A percentile compares a stretch with the other conserved stretches of the same genome.
phyloP scores from a whole-genome alignment of 2,113 vertebrate genomes.

The Dromaius novaehollandiae region DNA sequence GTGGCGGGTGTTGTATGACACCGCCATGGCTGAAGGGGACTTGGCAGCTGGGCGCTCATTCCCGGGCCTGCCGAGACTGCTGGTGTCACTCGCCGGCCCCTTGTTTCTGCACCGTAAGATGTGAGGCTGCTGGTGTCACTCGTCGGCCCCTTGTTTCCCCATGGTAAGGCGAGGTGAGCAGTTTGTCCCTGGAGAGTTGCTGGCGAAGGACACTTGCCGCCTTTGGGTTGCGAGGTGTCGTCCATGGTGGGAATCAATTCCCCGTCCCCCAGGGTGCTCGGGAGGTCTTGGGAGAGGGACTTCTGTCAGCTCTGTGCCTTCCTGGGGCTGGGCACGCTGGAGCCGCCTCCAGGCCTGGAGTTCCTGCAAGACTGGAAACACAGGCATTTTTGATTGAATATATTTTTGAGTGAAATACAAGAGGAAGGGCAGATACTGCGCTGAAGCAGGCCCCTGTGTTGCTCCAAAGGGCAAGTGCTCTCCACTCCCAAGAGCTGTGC shows the following conservation, averaged over 20 bases:
- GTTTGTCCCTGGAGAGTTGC: rapidly evolving
- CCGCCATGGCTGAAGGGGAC: background rate
- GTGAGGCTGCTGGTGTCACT: rapidly evolving
- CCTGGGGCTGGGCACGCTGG: background rate
- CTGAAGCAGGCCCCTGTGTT: rapidly evolving
- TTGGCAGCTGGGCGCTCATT: background rate
- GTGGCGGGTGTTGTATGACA: background rate
- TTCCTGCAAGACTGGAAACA: background rate
- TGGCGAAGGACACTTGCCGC: rapidly evolving
- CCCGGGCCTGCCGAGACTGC: rapidly evolving
- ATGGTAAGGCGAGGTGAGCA: too few species aligned
- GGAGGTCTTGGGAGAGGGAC: background rate
- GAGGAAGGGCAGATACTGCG: background rate
- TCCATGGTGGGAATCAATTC: background rate
- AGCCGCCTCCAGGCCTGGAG: background rate
- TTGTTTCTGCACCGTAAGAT: too few species aligned
- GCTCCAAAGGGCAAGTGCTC: background rate
- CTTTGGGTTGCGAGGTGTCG: background rate
- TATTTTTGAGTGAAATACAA: rapidly evolving
- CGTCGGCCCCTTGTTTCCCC: background rate
- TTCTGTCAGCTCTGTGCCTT: too few species aligned
- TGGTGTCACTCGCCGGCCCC: rapidly evolving
- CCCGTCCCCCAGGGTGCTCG: rapidly evolving
- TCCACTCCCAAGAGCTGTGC: background rate
- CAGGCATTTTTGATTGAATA: background rate